Conservation (phyloP, 2,888 invertebrate genomes). For the Serripes groenlandicus region DNA sequence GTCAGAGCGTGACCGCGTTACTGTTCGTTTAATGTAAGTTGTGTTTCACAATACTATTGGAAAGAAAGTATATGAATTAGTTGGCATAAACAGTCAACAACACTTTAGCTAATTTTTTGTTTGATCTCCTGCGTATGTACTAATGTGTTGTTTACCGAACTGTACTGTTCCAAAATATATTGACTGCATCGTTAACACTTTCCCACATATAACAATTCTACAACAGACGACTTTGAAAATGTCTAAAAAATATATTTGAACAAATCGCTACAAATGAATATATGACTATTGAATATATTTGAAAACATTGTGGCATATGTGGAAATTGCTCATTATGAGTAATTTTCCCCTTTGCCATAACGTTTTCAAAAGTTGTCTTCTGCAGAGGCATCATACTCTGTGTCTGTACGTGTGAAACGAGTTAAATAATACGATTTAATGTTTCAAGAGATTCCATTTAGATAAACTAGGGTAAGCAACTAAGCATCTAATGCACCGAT, state of each 20-base stretch:
- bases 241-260: not conserved
- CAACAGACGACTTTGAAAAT: not conserved
- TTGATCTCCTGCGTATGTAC: too few species aligned
- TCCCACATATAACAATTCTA: too few species aligned
- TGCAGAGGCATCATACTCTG: not conserved
- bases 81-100: not conserved
- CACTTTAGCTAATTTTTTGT: too few species aligned
- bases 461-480: too few species aligned
- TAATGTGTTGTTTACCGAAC: not conserved
- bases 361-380: too few species aligned
- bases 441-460: too few species aligned
- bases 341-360: too few species aligned
- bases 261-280: too few species aligned
- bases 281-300: too few species aligned
- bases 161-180: not conserved
- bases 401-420: not conserved
- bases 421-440: too few species aligned
- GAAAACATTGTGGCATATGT: too few species aligned
- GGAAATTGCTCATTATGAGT: not conserved
- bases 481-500: too few species aligned
- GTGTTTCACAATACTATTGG: not conserved
- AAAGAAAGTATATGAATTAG: not conserved
- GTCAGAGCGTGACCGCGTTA: not conserved
- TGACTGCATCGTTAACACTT: not conserved
- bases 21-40: not conserved